Evolutionary conservation across 1,140 invertebrate species (phyloP), one percentile per base, ranked within the genome.

Genomic region (Adelges cooleyi): DNA sequence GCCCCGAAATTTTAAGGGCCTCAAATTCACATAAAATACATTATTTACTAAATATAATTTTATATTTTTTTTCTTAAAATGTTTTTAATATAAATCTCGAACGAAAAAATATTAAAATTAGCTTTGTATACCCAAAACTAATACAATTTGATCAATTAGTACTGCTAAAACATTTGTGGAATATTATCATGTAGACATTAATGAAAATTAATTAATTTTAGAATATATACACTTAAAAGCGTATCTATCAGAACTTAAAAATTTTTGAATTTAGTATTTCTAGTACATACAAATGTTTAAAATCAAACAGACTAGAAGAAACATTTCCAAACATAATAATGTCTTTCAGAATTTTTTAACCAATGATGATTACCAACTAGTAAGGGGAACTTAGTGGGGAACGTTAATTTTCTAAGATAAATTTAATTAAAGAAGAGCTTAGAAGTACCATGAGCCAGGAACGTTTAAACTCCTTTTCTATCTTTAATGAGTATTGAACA

Each of bases 281-380:
- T 52, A 52, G 10, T 33, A 52, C 8, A 52, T 52, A 52, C 2
- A 52, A 33, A 52, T 33, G 9, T 52, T 52, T 52, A 52, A 33
- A 52, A 52, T 33, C 10, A 33, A 11, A 52, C 33, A 2, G 13
- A 52, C 6, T 4, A 52, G 27, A 52, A 52, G 17, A 52, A n/a
- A n/a, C n/a, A n/a, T n/a, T n/a, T n/a, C n/a, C n/a, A n/a, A n/a
- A n/a, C n/a, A n/a, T n/a, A n/a, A 52, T 33, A 52, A 33, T n/a
- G n/a, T 52, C 17, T 33, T 33, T 33, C 17, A 17, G 8, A 52
- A 33, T 52, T 20, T 13, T 52, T 52, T 23, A 18, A 33, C 20
- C 17, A 52, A 52, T 18, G 50, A 33, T 52, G 27, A 52, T 52
- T n/a, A 18, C 9, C n/a, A 52, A 52, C 27, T 52, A 18, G n/a